phyloP scores from a whole-genome alignment of 2,888 invertebrate species.

The Metallyticus violacea region DNA sequence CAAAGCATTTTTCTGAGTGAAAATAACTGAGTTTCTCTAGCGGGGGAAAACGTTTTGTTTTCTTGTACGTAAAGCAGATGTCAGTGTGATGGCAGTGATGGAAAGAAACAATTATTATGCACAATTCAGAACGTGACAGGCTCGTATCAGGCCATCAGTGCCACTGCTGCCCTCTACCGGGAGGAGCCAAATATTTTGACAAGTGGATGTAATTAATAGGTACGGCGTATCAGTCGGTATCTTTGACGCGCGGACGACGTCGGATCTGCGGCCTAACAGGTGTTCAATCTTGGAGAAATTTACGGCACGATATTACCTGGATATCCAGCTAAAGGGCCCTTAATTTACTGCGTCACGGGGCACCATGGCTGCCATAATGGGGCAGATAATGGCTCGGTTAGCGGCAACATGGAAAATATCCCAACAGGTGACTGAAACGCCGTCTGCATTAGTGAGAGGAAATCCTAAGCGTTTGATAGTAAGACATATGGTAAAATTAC shows the following conservation, averaged over 20 bases:
- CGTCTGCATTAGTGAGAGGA: not conserved
- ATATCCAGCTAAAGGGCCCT: not conserved
- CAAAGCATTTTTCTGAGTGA: not conserved
- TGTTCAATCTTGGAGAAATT: not conserved
- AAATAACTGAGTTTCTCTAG: not conserved
- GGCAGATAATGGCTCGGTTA: not conserved
- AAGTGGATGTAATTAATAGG: not conserved
- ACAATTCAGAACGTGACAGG: not conserved
- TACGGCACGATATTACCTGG: not conserved
- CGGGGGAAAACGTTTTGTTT: not conserved
- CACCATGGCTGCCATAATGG: not conserved
- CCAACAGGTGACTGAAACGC: not conserved
- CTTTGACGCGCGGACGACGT: not conserved
- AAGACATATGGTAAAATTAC: not conserved
- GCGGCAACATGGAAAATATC: not conserved
- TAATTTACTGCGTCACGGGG: not conserved
- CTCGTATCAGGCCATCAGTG: not conserved
- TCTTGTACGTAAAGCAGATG: too few species aligned
- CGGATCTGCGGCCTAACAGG: not conserved
- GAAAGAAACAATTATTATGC: not conserved
- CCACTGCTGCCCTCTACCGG: not conserved
- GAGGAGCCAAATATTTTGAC: not conserved
- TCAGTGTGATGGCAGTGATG: not conserved
- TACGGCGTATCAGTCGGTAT: not conserved
- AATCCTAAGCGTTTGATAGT: not conserved